Evolutionary conservation across 2,888 invertebrate genomes (phyloP).

Genomic region (Protodeltote pygarga): DNA sequence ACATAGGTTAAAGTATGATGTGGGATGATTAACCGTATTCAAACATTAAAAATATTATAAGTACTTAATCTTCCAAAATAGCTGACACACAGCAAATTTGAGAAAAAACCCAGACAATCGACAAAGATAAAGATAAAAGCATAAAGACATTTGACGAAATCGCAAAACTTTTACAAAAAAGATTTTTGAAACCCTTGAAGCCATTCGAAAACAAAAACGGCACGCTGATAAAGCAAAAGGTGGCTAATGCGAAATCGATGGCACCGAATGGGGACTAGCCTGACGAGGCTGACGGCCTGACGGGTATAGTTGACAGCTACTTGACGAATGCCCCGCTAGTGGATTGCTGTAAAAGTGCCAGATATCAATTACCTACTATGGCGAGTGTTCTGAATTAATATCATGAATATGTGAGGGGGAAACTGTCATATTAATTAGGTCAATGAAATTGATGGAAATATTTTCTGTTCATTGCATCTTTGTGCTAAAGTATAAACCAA

Average conservation of each 20-base stretch:
- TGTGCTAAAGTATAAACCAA: too few species aligned
- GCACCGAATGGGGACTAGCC: conserved; percentile 44
- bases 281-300: conserved; percentile 39
- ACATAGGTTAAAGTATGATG: too few species aligned
- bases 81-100: too few species aligned
- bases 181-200: conserved; percentile 20
- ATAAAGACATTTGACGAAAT: conserved; percentile 15
- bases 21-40: too few species aligned
- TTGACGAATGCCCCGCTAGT: conserved; percentile 47
- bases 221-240: conserved; percentile 60
- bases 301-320: conserved; percentile 26
- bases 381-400: conserved; percentile 8
- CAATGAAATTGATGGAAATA: too few species aligned
- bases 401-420: conserved; percentile 2
- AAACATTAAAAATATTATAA: too few species aligned
- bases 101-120: conserved; percentile 20
- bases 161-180: conserved; percentile 22
- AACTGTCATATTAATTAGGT: too few species aligned
- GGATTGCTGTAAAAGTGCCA: conserved; percentile 29
- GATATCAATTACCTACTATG: conserved; percentile 40
- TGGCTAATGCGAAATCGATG: conserved; percentile 78
- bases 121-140: conserved; percentile 29
- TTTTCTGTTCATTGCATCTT: too few species aligned
- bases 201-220: conserved; percentile 51
- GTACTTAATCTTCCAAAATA: too few species aligned